A percentile compares a stretch with the other conserved stretches of the same genome.
These are phyloP conservation scores for Nannoperca australis DNA, from an alignment of 2,797 vertebrate species.

Conservation along the genomic window DNA sequence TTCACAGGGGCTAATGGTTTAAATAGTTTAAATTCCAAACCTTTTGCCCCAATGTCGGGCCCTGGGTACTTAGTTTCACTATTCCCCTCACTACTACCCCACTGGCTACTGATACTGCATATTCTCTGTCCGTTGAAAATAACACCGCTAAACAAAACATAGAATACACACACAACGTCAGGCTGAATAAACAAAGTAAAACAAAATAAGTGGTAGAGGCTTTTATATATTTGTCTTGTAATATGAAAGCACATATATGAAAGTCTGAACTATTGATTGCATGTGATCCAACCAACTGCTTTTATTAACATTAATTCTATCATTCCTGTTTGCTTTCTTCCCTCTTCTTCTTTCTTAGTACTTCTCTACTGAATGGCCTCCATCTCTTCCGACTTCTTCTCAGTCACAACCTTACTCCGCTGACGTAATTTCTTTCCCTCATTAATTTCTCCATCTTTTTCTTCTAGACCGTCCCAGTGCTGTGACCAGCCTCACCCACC, in stretches of 20 bases:
- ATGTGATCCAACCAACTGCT: not conserved
- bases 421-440: not conserved
- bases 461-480: slow-evolving; percentile 86
- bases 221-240: slow-evolving; percentile 2
- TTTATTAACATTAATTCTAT: not conserved
- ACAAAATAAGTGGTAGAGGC: not conserved
- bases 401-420: not conserved
- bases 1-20: too few species aligned
- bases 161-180: not conserved
- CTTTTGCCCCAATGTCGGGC: not conserved
- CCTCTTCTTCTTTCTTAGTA: not conserved
- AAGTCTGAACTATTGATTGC: not conserved
- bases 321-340: not conserved
- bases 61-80: not conserved
- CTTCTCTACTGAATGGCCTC: too few species aligned
- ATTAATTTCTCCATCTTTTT: slow-evolving; percentile 10
- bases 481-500: slow-evolving; percentile 87
- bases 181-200: not conserved
- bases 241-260: not conserved
- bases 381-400: not conserved
- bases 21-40: too few species aligned
- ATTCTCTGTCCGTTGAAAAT: not conserved
- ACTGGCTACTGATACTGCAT: too few species aligned
- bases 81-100: too few species aligned
- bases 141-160: not conserved